These are phyloP conservation scores for Choloepus hoffmanni DNA, from an alignment of 2,113 vertebrate species.

Conservation along the genomic window DNA sequence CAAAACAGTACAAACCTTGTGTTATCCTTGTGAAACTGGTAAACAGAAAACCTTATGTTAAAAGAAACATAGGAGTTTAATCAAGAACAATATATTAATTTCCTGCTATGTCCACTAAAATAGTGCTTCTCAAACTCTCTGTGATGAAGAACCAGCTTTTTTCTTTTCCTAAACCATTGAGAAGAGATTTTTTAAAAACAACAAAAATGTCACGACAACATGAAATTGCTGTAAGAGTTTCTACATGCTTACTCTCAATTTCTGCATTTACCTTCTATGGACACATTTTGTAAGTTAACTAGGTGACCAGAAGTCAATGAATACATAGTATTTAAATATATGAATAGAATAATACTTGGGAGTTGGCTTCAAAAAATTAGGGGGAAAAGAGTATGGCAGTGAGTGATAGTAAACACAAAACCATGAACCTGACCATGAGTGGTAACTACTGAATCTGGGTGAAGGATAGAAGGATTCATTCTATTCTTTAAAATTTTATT, in stretches of 20 bases:
- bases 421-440: neutral
- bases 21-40: neutral
- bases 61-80: neutral
- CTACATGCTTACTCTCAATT: neutral
- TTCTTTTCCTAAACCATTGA: neutral
- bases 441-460: neutral
- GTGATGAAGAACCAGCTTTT: neutral
- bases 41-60: neutral
- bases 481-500: slow-evolving; percentile 18
- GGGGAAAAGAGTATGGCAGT: neutral
- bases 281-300: slow-evolving; percentile 15
- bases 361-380: slow-evolving; percentile 26
- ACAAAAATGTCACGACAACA: neutral
- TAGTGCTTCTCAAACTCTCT: neutral
- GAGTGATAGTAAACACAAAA: neutral
- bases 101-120: neutral
- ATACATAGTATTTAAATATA: slow-evolving; percentile 4
- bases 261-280: neutral
- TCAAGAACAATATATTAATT: neutral
- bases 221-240: neutral
- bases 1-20: neutral
- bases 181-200: slow-evolving; percentile 23
- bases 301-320: neutral
- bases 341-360: slow-evolving; percentile 37
- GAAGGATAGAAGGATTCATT: neutral